Base-by-base conservation (phyloP, 1,140 invertebrate genomes). In the Tetragonula clypearis region DNA sequence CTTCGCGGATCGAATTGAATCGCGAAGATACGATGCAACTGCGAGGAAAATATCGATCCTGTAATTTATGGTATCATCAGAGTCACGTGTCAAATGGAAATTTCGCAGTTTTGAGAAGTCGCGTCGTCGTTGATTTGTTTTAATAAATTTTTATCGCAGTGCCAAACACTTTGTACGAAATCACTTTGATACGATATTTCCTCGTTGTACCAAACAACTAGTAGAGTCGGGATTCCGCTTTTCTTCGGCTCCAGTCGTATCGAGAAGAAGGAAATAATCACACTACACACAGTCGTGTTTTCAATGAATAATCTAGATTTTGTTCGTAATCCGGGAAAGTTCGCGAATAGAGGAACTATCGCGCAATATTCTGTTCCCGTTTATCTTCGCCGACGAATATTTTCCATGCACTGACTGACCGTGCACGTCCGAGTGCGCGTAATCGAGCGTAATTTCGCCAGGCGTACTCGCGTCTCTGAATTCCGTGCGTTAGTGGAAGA, bases 401-500 rank as follows among this genome's bases (percentile, higher is more conserved):
- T 80, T 41, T 9, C 15, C 6, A n/a, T 3, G 53, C 19, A 49
- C n/a, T 15, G 41, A 55, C 17, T 2, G 73, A 26, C 5, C n/a
- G 26, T 26, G 68, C 79, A 58, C 26, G 30, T 30, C 41, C 49
- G 74, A 56, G 17, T 60, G 30, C 55, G 74, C 81, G 72, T 85
- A 78, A 87, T 87, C 49, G 41, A 80, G 26, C 76, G 78, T 87
- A 88, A 88, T 87, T 88, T 79, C 69, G 71, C 49, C 26, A 4
- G 41, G 53, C 66, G 65, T 82, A 62, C 80, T 41, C 62, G 73
- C 60, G 87, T 17, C 60, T 58, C 30, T 88, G 83, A 83, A 89
- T 89, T 88, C 76, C 73, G 30, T 80, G 84, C 79, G 82, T 80
- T 87, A 75, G 65, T 56, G 84, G 79, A 68, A 35, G 86, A 88